Evolutionary conservation across 2,888 invertebrate genomes (phyloP), one percentile per base, ranked within the genome.

Genomic region (Pheosia tremula): DNA sequence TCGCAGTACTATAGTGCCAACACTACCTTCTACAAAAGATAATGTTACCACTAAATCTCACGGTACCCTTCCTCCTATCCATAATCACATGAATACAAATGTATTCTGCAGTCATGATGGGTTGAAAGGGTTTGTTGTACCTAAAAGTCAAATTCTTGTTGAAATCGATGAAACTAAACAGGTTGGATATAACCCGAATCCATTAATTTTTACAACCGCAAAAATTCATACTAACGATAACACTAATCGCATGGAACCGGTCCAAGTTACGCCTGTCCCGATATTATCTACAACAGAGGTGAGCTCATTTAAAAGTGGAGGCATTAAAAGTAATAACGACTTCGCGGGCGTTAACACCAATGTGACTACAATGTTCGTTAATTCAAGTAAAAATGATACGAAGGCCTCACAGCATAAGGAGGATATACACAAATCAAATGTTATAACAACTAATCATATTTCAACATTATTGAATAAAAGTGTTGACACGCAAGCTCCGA

Each of bases 161-260:
- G 90, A 91, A 78, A 86, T 92, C 60, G 88, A 88, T 63, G 80
- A 77, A 57, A 79, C 75, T 66, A 89, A 86, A 65, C 72, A 80
- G 45, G 76, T 75, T 52, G 72, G 69, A 50, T 86, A 82, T 63
- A 86, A 62, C 64, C 80, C 88, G 36, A 86, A 85, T 70, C 87
- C 92, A 38, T 74, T 92, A 66, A 93, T 93, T 71, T 93, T 93
- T 71, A 93, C 93, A 36, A 93, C 91, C n/a, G 93, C 93, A 7
- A 93, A 92, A 85, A 93, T 93, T 72, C 91, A 92, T 59, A 80
- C 85, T 3, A 88, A 91, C 67, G 83, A 80, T 53, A 88, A 88
- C 81, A 79, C 79, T 38, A 89, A 85, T 68, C 75, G 84, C 24
- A 89, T 89, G 85, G 90, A 91, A 77, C 89, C 90, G 49, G 77